Percentiles rank a stretch among this genome's conserved stretches.
phyloP scores from a whole-genome alignment of 2,888 invertebrate species.

The Papilio gigon region DNA sequence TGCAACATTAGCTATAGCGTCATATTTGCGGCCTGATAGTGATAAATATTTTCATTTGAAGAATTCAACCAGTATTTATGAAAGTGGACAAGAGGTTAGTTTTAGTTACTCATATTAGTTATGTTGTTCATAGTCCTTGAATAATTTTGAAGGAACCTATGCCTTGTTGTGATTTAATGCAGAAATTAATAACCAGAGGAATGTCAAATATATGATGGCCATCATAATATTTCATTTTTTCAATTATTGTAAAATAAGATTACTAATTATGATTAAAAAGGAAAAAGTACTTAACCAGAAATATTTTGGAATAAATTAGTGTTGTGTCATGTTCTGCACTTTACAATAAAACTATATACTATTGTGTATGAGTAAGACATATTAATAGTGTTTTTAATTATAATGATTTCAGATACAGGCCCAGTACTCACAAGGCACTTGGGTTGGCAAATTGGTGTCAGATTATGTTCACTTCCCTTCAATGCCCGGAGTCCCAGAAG shows the following conservation, averaged over 20 bases:
- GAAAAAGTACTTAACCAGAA: too few relatives aligned
- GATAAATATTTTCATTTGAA: slow-evolving; percentile 66
- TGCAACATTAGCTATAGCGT: slow-evolving; percentile 84
- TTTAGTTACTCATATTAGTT: neutral
- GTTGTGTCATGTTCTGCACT: too few relatives aligned
- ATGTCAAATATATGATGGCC: too few relatives aligned
- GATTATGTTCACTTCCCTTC: slow-evolving; percentile 78
- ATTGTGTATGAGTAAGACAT: neutral
- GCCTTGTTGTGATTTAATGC: too few relatives aligned
- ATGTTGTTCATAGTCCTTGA: too few relatives aligned
- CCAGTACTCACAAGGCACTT: slow-evolving; percentile 83
- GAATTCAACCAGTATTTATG: slow-evolving; percentile 65
- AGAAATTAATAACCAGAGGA: too few relatives aligned
- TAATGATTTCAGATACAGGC: slow-evolving; percentile 64
- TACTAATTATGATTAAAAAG: too few relatives aligned
- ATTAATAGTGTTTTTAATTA: neutral
- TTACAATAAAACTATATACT: too few relatives aligned
- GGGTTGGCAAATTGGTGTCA: slow-evolving; percentile 79
- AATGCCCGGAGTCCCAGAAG: slow-evolving; percentile 65
- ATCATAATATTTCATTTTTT: too few relatives aligned
- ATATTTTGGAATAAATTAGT: too few relatives aligned
- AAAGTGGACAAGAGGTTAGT: slow-evolving; percentile 70
- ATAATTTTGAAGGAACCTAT: too few relatives aligned
- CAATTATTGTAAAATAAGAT: too few relatives aligned
- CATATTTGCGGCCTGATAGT: slow-evolving; percentile 72